These are phyloP conservation scores for Pterophyllum scalare DNA, from an alignment of 2,113 vertebrate genomes.

Conservation along the genomic window DNA sequence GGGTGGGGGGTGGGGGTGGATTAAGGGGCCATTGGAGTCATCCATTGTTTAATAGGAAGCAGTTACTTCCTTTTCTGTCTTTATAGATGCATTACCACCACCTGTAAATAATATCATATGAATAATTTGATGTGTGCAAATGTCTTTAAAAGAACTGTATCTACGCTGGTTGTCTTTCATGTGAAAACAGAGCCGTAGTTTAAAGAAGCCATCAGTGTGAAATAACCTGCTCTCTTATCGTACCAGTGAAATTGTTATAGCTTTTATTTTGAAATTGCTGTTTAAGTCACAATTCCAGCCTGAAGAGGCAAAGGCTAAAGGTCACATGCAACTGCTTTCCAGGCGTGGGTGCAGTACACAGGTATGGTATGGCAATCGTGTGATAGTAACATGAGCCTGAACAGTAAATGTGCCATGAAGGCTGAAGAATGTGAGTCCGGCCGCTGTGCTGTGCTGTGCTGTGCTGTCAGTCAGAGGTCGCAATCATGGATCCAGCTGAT, in stretches of 20 bases:
- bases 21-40: no score
- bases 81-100: background rate
- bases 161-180: background rate
- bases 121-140: background rate
- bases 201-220: background rate
- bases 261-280: background rate
- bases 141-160: background rate
- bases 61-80: background rate
- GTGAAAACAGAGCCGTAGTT: background rate
- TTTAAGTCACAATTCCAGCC: slow-evolving; percentile 19
- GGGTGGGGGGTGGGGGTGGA: fast-evolving
- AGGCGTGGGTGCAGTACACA: slow-evolving; percentile 51
- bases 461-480: slow-evolving; percentile 49
- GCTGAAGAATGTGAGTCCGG: slow-evolving; percentile 57
- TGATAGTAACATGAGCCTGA: slow-evolving; percentile 70
- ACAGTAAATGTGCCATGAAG: slow-evolving; percentile 70
- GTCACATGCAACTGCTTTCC: slow-evolving; percentile 45
- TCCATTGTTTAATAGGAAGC: background rate
- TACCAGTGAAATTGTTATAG: slow-evolving; percentile 3
- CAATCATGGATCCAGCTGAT: slow-evolving; percentile 37
- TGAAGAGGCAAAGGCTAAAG: slow-evolving; percentile 14
- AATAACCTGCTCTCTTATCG: background rate
- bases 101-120: background rate
- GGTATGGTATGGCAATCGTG: slow-evolving; percentile 69
- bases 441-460: slow-evolving; percentile 37